Evolutionary conservation across 2,888 invertebrate species (phyloP).

Genomic region (Xanthia icteritia): DNA sequence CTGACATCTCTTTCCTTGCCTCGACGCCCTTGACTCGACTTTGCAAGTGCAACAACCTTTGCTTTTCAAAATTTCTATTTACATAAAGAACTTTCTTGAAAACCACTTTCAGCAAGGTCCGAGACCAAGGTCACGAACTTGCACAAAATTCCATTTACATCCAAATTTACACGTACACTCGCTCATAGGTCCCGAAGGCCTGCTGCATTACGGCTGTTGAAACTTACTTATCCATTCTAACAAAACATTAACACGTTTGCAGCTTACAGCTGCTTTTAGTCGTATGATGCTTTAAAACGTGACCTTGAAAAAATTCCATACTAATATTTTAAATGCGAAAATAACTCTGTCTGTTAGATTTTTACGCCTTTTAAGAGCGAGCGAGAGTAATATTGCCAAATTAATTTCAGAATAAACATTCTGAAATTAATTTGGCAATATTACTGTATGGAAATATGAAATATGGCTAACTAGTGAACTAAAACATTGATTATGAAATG

Average conservation of each 20-base stretch:
- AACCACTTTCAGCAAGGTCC: background rate
- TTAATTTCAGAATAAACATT: no score
- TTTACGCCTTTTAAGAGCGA: background rate
- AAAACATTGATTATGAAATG: no score
- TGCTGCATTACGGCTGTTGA: background rate
- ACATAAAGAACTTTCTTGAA: background rate
- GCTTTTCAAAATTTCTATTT: background rate
- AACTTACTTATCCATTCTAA: conserved; percentile 12
- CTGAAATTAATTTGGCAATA: no score
- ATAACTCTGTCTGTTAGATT: background rate
- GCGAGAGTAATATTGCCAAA: no score
- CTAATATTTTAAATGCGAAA: background rate
- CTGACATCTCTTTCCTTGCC: no score
- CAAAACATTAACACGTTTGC: conserved; percentile 4
- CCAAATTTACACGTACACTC: background rate
- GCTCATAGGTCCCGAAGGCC: background rate
- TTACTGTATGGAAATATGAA: no score
- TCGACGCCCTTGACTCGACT: background rate
- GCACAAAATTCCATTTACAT: background rate
- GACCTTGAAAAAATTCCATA: background rate
- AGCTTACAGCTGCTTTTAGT: conserved; percentile 9
- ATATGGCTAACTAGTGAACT: no score
- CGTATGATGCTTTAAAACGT: background rate
- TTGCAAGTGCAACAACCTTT: background rate
- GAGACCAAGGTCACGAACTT: background rate